Evolutionary conservation across 2,888 invertebrate genomes (phyloP), one percentile per base, ranked within the genome.

Genomic region (Drosophila tanythrix): DNA sequence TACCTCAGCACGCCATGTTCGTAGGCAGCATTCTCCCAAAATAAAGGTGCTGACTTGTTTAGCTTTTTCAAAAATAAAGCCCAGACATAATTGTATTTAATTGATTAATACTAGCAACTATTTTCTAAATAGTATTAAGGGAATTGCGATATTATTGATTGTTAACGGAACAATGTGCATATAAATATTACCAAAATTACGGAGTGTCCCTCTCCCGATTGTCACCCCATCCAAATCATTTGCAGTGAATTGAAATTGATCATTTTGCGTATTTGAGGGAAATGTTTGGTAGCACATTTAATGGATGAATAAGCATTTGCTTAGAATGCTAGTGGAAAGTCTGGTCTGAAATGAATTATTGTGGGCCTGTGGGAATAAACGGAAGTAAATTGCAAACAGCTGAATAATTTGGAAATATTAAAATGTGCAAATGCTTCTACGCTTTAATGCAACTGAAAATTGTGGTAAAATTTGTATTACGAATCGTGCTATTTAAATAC

Each of bases 161-260:
- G 40, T n/a, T 21, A 40, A 13, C 3, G 43, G 43, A 21, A 13
- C 3, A 46, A 46, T 25, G 13, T 46, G 15, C 21, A 15, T 15
- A 8, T 15, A 8, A 25, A 46, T 25, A 25, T 46, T 25, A 21
- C 8, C 10, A 10, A 18, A 10, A 40, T 11, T 40, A n/a, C 10
- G 40, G 15, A 15, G 35, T 38, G 18, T 8, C 38, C 18, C 18
- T 8, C 18, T 38, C 18, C 8, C 38, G 38, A 18, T 38, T 18
- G 18, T 18, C 8, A 38, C 8, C 18, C 8, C 38, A 74, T 75
- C 81, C 70, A 67, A 89, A 84, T 76, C 81, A 89, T 84, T 89
- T 86, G 83, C 81, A 86, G 78, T 81, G 78, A 89, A 89, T 84
- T 86, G 87, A 85, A 87, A 89, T 85, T 85, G 89, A 89, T 89